These are phyloP conservation scores for Hydriomena furcata DNA, from an alignment of 2,888 invertebrate genomes.

Conservation along the genomic window DNA sequence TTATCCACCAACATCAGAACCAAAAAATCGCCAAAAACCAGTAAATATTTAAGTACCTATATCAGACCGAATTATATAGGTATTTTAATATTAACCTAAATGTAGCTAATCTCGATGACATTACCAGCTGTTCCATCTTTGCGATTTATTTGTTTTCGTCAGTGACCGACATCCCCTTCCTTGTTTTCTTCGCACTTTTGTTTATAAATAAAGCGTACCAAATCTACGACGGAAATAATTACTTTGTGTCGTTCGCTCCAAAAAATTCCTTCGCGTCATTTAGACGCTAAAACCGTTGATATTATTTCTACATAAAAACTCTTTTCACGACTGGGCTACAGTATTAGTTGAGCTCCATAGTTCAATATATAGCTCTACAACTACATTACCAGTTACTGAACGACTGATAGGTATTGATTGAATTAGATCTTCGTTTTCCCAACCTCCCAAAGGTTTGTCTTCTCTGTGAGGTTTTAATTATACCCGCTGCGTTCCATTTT, in stretches of 20 bases:
- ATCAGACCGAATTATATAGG: no score
- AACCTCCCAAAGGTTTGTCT: slow-evolving; percentile 49
- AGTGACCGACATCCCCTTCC: slow-evolving; percentile 23
- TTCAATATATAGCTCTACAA: no score
- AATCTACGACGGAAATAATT: slow-evolving; percentile 35
- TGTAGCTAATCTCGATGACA: no score
- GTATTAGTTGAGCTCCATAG: no score
- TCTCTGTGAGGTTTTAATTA: slow-evolving; percentile 77
- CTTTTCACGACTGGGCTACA: no score
- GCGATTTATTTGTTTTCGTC: slow-evolving; percentile 25
- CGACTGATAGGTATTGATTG: slow-evolving; percentile 52
- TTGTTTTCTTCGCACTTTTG: slow-evolving; percentile 23
- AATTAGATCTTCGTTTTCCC: slow-evolving; percentile 61
- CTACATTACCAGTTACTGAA: slow-evolving; percentile 25
- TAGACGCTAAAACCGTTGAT: slow-evolving; percentile 24
- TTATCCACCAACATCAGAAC: no score
- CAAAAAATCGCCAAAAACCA: no score
- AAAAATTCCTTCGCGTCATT: slow-evolving; percentile 29
- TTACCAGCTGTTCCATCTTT: background rate
- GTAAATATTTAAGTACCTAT: no score
- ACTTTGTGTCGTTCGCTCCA: slow-evolving; percentile 28
- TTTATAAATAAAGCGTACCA: slow-evolving; percentile 29
- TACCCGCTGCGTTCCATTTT: slow-evolving; percentile 81
- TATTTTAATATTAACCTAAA: no score
- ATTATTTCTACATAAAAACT: slow-evolving; percentile 33